Conservation (phyloP, 2,888 invertebrate genomes). For the Spilarctia lutea region DNA sequence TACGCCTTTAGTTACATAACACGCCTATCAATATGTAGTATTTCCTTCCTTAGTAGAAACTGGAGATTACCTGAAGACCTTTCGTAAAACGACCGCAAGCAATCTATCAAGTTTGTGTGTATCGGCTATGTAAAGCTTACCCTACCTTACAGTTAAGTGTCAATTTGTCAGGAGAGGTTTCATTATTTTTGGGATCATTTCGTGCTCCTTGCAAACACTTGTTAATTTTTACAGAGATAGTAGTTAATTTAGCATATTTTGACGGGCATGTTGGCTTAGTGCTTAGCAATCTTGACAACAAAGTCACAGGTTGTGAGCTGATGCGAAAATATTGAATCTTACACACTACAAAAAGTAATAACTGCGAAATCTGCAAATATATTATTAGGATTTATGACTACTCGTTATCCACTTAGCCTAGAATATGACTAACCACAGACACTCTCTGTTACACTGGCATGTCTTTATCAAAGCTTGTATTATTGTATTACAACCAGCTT, state of each 20-base stretch:
- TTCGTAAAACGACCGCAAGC: neutral
- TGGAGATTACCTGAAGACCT: neutral
- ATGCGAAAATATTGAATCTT: too few species aligned
- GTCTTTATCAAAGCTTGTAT: neutral
- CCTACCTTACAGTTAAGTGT: neutral
- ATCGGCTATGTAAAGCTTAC: neutral
- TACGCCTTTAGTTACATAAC: neutral
- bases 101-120: constrained; percentile 1
- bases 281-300: too few species aligned
- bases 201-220: neutral
- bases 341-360: too few species aligned
- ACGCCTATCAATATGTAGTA: neutral
- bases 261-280: neutral
- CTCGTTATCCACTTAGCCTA: neutral
- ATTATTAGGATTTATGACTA: neutral
- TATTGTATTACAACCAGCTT: neutral
- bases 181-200: neutral
- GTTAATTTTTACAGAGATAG: neutral
- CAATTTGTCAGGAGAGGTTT: neutral
- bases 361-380: too few species aligned
- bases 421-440: neutral
- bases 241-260: neutral
- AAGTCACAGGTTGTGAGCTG: too few species aligned
- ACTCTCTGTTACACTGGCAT: neutral
- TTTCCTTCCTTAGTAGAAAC: neutral